Percentiles rank a stretch among this genome's conserved stretches.
These are phyloP conservation scores for Plutella xylostella DNA, from an alignment of 2,888 invertebrate species.

Conservation along the genomic window DNA sequence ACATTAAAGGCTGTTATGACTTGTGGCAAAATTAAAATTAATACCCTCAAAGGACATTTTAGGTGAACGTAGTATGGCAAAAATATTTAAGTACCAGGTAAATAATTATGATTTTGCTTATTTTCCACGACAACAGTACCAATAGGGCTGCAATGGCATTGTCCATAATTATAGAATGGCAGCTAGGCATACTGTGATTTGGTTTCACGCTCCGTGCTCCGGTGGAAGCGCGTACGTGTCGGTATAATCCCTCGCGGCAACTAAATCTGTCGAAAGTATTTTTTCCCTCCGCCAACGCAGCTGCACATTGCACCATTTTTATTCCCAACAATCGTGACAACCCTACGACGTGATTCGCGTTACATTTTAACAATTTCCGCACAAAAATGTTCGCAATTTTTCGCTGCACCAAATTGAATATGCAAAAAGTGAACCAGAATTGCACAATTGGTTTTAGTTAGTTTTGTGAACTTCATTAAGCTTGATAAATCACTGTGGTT, in stretches of 20 bases:
- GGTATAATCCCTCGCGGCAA: constrained; percentile 4
- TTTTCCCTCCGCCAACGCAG: neutral
- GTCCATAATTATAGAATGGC: too few species aligned
- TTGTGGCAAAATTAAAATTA: too few species aligned
- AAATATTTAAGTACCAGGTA: too few species aligned
- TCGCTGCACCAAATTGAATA: constrained; percentile 1
- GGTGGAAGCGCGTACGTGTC: neutral
- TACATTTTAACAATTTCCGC: neutral
- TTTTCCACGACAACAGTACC: too few species aligned
- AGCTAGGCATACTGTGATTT: too few species aligned
- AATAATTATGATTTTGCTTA: too few species aligned
- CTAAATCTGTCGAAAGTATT: too few species aligned
- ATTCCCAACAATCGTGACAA: constrained; percentile 4
- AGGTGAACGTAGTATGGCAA: too few species aligned
- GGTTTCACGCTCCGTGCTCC: constrained; percentile 3
- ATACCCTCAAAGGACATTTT: too few species aligned
- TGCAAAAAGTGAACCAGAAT: neutral
- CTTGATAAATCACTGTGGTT: neutral
- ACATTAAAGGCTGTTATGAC: too few species aligned
- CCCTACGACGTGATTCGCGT: constrained; percentile 2
- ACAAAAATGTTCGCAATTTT: neutral
- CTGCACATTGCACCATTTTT: constrained; percentile 1
- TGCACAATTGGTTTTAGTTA: constrained; percentile 4
- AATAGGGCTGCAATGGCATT: too few species aligned
- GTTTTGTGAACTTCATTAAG: neutral